phyloP scores from a whole-genome alignment of 2,888 invertebrate species.

The Drosophila atripex region DNA sequence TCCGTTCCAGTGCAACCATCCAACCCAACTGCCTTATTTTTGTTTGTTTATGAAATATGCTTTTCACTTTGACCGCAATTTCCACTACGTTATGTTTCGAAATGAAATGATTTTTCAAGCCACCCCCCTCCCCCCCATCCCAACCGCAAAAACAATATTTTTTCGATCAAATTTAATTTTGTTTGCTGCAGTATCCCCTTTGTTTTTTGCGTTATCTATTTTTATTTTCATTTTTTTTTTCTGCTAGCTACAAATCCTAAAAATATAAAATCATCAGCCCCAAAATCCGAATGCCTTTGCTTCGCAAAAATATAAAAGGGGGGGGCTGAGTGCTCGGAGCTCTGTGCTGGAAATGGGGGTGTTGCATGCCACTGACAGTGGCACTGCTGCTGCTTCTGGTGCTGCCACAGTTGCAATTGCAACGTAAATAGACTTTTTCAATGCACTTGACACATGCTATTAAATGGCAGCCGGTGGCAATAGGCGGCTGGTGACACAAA shows the following conservation, averaged over 20 bases:
- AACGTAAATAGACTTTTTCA: constrained; percentile 79
- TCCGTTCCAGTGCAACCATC: constrained; percentile 5
- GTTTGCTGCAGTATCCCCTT: constrained; percentile 5
- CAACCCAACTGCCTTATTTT: constrained; percentile 1
- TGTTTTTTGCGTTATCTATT: constrained; percentile 19
- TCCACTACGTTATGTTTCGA: constrained; percentile 45
- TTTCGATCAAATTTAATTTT: constrained; percentile 41
- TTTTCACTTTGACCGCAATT: constrained; percentile 64
- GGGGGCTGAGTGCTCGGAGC: constrained; percentile 18
- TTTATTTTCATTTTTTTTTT: constrained; percentile 13
- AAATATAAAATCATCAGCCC: constrained; percentile 48
- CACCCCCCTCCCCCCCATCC: too few relatives aligned
- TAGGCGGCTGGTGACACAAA: background rate
- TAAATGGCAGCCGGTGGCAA: constrained; percentile 71
- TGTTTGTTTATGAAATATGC: constrained; percentile 32
- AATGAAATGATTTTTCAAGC: constrained; percentile 43
- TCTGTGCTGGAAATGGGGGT: constrained; percentile 9
- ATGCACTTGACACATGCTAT: constrained; percentile 80
- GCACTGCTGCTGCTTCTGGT: constrained; percentile 18
- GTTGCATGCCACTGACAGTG: constrained; percentile 35
- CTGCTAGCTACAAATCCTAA: constrained; percentile 41
- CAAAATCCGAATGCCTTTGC: constrained; percentile 34
- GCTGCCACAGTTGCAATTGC: constrained; percentile 65
- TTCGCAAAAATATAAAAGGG: background rate
- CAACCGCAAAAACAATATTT: constrained; percentile 44